phyloP scores from a whole-genome alignment of 2,797 vertebrate species.

The Eulemur rubriventer region DNA sequence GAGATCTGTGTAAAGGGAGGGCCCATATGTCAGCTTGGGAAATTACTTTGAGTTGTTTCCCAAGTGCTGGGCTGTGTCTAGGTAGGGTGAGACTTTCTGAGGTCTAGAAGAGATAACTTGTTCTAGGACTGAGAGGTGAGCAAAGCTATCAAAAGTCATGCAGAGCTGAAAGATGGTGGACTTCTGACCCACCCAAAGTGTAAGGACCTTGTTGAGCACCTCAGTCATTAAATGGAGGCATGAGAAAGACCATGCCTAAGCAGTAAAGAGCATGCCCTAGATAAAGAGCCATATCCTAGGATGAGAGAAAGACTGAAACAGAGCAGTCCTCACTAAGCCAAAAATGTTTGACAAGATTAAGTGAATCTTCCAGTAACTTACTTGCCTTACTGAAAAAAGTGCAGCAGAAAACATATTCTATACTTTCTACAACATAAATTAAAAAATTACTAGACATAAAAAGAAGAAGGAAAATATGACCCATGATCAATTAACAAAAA shows the following conservation, averaged over 20 bases:
- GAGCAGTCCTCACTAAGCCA: background rate
- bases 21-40: background rate
- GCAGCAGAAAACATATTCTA: background rate
- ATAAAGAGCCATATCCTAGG: background rate
- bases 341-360: background rate
- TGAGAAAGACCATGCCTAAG: background rate
- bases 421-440: background rate
- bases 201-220: background rate
- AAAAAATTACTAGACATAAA: background rate
- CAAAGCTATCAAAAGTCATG: background rate
- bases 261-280: background rate
- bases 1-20: background rate
- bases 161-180: background rate
- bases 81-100: background rate
- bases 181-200: background rate
- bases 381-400: background rate
- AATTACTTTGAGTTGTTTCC: background rate
- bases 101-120: background rate
- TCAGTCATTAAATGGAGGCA: background rate
- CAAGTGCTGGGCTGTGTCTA: background rate
- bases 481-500: background rate
- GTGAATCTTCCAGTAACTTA: background rate
- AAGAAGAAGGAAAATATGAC: background rate
- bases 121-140: background rate
- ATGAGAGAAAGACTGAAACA: background rate